These are phyloP conservation scores for Leptinotarsa defecta DNA, from an alignment of 1,140 invertebrate genomes.

Conservation along the genomic window DNA sequence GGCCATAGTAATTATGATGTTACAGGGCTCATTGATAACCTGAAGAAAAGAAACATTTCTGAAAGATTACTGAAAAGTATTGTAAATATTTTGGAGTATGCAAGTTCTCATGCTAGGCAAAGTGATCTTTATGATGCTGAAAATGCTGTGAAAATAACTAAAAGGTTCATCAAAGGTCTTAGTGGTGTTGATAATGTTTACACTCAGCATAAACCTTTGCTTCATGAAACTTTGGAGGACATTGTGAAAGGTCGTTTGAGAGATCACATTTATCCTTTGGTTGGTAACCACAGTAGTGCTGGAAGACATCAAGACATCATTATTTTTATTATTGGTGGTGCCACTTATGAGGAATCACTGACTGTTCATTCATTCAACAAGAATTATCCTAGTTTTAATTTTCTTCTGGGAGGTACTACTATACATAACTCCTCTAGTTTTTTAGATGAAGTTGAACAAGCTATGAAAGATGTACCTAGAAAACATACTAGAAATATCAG, in stretches of 20 bases:
- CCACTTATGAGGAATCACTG: slow-evolving; percentile 94
- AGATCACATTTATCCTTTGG: slow-evolving; percentile 80
- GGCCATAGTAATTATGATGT: slow-evolving; percentile 86
- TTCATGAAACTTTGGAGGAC: slow-evolving; percentile 87
- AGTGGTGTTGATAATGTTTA: slow-evolving; percentile 97
- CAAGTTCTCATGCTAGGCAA: slow-evolving; percentile 74
- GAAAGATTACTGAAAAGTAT: slow-evolving; percentile 68
- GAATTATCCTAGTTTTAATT: slow-evolving; percentile 71
- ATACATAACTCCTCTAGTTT: slow-evolving; percentile 89
- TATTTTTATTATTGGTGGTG: slow-evolving; percentile 94
- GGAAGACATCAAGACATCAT: slow-evolving; percentile 84
- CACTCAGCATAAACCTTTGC: slow-evolving; percentile 88
- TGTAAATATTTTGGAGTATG: slow-evolving; percentile 77
- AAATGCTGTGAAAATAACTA: slow-evolving; percentile 87
- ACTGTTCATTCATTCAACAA: slow-evolving; percentile 83
- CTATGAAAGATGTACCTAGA: slow-evolving; percentile 50
- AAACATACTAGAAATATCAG: slow-evolving; percentile 41
- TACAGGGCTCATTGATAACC: slow-evolving; percentile 70
- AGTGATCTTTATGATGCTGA: slow-evolving; percentile 85
- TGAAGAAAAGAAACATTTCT: slow-evolving; percentile 71
- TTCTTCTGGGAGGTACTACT: slow-evolving; percentile 88
- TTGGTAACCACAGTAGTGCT: slow-evolving; percentile 65
- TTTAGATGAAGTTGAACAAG: slow-evolving; percentile 70
- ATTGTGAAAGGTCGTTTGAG: slow-evolving; percentile 85
- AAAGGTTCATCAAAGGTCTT: slow-evolving; percentile 87